Evolutionary conservation across 1,140 invertebrate species (phyloP).

Genomic region (Magallana ariakensis): DNA sequence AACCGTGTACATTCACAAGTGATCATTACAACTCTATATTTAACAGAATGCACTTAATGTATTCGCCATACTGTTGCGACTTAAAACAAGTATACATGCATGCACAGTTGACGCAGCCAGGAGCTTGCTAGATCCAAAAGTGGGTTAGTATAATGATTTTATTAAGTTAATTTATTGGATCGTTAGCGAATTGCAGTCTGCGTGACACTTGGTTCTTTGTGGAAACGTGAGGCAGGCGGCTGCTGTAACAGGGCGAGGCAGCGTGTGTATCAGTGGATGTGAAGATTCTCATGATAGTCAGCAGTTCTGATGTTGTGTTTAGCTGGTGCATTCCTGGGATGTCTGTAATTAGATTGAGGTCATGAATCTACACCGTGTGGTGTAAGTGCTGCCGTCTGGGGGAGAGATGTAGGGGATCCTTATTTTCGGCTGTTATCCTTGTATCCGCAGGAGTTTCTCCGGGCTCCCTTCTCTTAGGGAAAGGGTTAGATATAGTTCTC

Average conservation of each 20-base stretch:
- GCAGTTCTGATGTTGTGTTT: conserved; percentile 20
- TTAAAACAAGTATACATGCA: not conserved
- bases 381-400: conserved; percentile 5
- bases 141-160: not conserved
- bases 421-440: not conserved
- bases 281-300: conserved; percentile 34
- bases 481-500: not conserved
- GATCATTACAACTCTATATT: not conserved
- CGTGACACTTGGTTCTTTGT: not conserved
- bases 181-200: not conserved
- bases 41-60: not conserved
- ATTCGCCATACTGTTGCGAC: not conserved
- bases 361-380: not conserved
- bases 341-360: conserved; percentile 32
- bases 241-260: not conserved
- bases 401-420: not conserved
- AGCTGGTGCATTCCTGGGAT: conserved; percentile 26
- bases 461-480: not conserved
- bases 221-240: not conserved
- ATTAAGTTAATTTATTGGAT: not conserved
- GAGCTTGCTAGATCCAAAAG: not conserved
- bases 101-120: not conserved
- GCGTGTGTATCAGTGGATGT: not conserved
- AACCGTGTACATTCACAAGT: not conserved
- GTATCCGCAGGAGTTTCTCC: not conserved